Conservation (phyloP, 2,888 invertebrate genomes). For the Limnephilus rhombicus region DNA sequence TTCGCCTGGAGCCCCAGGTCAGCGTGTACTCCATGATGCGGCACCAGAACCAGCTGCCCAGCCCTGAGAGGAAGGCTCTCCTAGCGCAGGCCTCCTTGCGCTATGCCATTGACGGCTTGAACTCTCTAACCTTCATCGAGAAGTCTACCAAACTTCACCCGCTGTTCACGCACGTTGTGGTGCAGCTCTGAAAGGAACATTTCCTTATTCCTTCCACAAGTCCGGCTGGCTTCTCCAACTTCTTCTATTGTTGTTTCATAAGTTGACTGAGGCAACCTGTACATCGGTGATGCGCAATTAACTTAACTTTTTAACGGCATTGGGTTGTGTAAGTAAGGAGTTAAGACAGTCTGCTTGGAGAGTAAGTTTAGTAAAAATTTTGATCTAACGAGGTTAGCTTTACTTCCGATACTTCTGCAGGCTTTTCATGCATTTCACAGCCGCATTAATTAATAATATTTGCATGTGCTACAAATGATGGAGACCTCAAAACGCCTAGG, state of each 20-base stretch:
- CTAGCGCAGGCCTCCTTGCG: conserved; percentile 74
- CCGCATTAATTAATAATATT: not conserved
- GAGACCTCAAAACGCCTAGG: not conserved
- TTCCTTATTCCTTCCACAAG: not conserved
- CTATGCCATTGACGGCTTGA: conserved; percentile 80
- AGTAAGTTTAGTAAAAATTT: not conserved
- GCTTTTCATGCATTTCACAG: not conserved
- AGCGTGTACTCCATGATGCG: conserved; percentile 84
- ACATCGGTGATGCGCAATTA: not conserved
- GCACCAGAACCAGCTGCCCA: conserved; percentile 70
- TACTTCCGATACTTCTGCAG: not conserved
- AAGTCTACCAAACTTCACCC: conserved; percentile 78
- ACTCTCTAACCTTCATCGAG: conserved; percentile 78
- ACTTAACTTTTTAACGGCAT: not conserved
- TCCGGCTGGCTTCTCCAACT: not conserved
- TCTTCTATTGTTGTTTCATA: not conserved
- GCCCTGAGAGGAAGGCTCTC: conserved; percentile 75
- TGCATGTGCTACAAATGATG: not conserved
- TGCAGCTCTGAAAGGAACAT: conserved; percentile 72
- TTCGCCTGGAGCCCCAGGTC: conserved; percentile 82
- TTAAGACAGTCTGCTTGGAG: not conserved
- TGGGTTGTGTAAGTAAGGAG: not conserved
- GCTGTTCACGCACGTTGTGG: conserved; percentile 81
- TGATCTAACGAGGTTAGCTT: not conserved
- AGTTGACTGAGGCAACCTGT: not conserved